Conservation (phyloP, 1,140 invertebrate species). For the Mercenaria mercenaria region DNA sequence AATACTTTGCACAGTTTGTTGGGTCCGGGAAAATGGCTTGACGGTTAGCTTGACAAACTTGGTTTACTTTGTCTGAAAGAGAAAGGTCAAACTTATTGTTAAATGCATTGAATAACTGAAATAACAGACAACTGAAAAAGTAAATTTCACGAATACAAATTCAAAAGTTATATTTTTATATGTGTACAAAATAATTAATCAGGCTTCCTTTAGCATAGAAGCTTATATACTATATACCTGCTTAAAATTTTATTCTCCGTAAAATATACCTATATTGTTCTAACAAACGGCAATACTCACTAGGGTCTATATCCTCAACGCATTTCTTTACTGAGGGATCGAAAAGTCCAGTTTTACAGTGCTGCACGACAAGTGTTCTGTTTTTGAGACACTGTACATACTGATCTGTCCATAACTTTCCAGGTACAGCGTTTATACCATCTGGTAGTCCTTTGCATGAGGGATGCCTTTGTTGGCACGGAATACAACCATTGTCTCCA, state of each 20-base stretch:
- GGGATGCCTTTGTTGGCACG: slow-evolving; percentile 60
- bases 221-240: too few species aligned
- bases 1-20: slow-evolving; percentile 54
- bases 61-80: slow-evolving; percentile 21
- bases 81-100: too few species aligned
- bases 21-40: slow-evolving; percentile 26
- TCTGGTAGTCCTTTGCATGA: slow-evolving; percentile 68
- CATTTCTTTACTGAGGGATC: slow-evolving; percentile 58
- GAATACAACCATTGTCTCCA: slow-evolving; percentile 44
- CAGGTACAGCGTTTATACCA: slow-evolving; percentile 63
- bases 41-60: slow-evolving; percentile 43
- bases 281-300: slow-evolving; percentile 20
- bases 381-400: slow-evolving; percentile 70
- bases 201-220: too few species aligned
- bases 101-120: neutral
- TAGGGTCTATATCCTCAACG: slow-evolving; percentile 38
- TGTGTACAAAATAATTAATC: too few species aligned
- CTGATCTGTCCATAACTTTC: slow-evolving; percentile 65
- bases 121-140: neutral
- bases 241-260: too few species aligned
- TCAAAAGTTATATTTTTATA: too few species aligned
- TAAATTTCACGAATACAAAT: too few species aligned
- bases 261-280: too few species aligned
- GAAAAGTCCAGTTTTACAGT: slow-evolving; percentile 57
- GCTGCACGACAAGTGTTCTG: slow-evolving; percentile 55